Conservation (phyloP, 2,888 invertebrate species). For the Acrobasis repandana region DNA sequence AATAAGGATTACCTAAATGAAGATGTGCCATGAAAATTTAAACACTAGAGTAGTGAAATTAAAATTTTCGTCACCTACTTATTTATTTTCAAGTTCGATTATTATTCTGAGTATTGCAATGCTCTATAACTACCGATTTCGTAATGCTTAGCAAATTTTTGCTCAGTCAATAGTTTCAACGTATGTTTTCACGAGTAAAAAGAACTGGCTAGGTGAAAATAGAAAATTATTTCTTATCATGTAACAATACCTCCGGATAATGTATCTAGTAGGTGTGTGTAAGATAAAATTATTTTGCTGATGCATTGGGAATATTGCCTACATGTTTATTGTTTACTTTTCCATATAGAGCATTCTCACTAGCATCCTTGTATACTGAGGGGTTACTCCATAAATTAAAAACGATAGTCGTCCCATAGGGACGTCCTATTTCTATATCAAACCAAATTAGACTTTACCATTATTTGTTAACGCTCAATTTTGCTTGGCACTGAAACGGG, state of each 20-base stretch:
- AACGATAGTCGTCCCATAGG: no score
- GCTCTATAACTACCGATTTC: not conserved
- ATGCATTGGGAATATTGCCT: not conserved
- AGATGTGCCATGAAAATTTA: no score
- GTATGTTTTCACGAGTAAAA: constrained; percentile 25
- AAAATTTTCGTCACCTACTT: no score
- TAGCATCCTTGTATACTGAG: no score
- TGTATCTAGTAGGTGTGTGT: constrained; percentile 5
- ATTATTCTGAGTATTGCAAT: not conserved
- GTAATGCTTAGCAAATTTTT: not conserved
- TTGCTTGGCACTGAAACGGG: no score
- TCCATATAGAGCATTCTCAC: no score
- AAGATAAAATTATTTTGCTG: not conserved
- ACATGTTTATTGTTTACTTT: not conserved
- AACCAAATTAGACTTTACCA: no score
- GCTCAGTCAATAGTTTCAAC: not conserved
- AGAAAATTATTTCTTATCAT: constrained; percentile 25
- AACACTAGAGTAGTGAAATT: no score
- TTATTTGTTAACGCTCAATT: no score
- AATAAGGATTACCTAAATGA: no score
- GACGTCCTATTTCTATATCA: no score
- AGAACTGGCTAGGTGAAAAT: constrained; percentile 29
- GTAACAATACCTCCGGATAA: constrained; percentile 13
- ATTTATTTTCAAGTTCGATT: not conserved
- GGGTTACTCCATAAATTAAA: no score